Conservation (phyloP, 2,888 invertebrate species). For the Eupithecia subumbrata region DNA sequence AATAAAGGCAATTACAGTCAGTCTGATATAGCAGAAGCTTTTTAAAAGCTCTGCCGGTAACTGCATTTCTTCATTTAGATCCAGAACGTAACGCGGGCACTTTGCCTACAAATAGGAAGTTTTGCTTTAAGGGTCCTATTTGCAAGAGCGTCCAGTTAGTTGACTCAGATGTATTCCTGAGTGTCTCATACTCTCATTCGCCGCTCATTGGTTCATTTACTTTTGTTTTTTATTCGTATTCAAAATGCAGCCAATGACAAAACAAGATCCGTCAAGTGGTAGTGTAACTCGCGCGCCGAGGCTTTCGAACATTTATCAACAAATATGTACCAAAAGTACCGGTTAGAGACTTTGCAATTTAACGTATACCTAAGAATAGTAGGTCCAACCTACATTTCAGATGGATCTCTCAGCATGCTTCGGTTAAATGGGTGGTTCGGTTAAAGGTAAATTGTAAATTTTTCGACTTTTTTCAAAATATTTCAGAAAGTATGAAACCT, state of each 20-base stretch:
- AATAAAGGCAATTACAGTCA: slow-evolving; percentile 7
- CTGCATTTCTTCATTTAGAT: slow-evolving; percentile 60
- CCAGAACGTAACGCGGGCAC: not conserved
- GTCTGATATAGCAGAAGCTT: slow-evolving; percentile 46
- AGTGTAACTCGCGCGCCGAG: no score
- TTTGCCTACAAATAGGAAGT: slow-evolving; percentile 1
- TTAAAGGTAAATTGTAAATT: no score
- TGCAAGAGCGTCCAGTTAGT: not conserved
- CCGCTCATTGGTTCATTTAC: not conserved
- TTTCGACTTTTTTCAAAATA: no score
- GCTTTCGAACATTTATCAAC: no score
- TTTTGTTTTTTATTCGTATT: not conserved
- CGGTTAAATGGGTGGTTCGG: no score
- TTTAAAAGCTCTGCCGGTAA: slow-evolving; percentile 54
- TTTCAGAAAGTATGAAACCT: no score
- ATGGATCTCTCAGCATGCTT: no score
- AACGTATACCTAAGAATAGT: no score
- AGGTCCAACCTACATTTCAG: no score
- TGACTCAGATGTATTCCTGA: not conserved
- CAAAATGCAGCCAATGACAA: not conserved
- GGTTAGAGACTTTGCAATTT: no score
- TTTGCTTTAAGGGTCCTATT: not conserved
- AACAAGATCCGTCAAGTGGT: no score
- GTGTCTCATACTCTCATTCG: not conserved
- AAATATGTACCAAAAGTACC: no score